These are phyloP conservation scores for Pterois miles DNA, from an alignment of 2,797 vertebrate species.

Conservation along the genomic window DNA sequence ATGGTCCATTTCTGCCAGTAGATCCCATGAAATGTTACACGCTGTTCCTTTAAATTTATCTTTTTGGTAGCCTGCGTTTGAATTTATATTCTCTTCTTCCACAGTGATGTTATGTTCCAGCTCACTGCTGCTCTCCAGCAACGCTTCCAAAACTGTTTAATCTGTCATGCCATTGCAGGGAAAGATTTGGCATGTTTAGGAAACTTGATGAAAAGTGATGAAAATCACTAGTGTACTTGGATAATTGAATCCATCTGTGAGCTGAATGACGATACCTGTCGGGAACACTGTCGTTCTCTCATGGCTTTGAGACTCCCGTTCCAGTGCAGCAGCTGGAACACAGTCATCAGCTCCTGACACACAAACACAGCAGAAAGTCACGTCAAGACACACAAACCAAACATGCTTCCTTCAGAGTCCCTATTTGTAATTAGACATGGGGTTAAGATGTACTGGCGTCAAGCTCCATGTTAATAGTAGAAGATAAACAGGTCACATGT, in stretches of 20 bases:
- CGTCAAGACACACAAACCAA: background rate
- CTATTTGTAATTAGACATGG: background rate
- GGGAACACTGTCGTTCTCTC: constrained; percentile 96
- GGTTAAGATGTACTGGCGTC: background rate
- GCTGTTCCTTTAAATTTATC: background rate
- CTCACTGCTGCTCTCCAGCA: background rate
- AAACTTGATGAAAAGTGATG: background rate
- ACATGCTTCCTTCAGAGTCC: background rate
- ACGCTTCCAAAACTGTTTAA: background rate
- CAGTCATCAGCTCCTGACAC: constrained; percentile 96
- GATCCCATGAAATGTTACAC: no score
- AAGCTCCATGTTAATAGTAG: background rate
- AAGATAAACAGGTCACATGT: constrained; percentile 14
- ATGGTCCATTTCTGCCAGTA: no score
- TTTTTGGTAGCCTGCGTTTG: background rate
- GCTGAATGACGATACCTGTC: constrained; percentile 85
- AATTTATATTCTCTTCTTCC: background rate
- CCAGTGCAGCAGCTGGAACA: constrained; percentile 98
- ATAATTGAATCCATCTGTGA: constrained; percentile 24
- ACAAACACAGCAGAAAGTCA: constrained; percentile 31
- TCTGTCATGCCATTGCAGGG: background rate
- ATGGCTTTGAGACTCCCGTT: constrained; percentile 98
- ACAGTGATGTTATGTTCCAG: background rate
- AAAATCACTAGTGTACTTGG: background rate
- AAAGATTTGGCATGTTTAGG: background rate